These are phyloP conservation scores for Hippopotamus amphibius DNA, from an alignment of 2,113 vertebrate species.

Conservation along the genomic window DNA sequence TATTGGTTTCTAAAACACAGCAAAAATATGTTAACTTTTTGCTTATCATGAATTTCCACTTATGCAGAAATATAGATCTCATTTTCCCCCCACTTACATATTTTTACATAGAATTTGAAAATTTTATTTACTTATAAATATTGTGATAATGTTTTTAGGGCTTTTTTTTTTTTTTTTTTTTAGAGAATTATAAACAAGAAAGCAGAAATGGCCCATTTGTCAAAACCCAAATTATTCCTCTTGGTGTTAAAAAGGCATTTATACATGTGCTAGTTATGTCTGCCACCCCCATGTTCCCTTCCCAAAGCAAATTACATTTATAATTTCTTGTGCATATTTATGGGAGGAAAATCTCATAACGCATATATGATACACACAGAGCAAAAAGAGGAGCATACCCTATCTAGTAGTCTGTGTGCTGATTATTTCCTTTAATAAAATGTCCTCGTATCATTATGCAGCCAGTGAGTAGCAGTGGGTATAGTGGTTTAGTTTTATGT, in stretches of 20 bases:
- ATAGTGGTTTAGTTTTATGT: neutral
- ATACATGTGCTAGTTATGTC: neutral
- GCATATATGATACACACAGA: neutral
- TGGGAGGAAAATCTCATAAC: neutral
- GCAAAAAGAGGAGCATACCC: neutral
- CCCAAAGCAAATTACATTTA: neutral
- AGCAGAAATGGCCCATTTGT: neutral
- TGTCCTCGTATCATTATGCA: neutral
- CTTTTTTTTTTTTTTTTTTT: neutral
- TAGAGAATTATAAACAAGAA: neutral
- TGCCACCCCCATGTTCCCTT: neutral
- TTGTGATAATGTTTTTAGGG: neutral
- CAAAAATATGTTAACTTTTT: neutral
- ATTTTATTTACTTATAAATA: neutral
- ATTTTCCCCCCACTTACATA: neutral
- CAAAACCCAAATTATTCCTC: neutral
- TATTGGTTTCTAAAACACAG: neutral
- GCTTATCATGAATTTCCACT: neutral
- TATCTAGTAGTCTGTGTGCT: neutral
- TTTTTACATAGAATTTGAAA: neutral
- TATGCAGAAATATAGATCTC: neutral
- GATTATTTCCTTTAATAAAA: neutral
- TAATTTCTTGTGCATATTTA: neutral
- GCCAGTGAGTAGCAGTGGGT: neutral
- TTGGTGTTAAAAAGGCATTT: neutral